Conservation (phyloP, 2,113 vertebrate species). For the Cyphomyrus discorhynchus region DNA sequence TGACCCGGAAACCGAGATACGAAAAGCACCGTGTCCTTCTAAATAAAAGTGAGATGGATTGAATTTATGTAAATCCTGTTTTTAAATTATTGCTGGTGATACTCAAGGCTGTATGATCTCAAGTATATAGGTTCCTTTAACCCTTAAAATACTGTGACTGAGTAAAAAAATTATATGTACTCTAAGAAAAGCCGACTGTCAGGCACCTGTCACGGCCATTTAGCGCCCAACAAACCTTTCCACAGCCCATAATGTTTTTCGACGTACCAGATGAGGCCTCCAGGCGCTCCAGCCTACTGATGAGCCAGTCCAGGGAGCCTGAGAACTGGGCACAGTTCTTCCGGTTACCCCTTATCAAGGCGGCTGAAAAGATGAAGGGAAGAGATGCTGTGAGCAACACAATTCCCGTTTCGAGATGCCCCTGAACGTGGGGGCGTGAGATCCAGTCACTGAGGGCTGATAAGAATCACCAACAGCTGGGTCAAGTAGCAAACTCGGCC, state of each 20-base stretch:
- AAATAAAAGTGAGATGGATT: neutral
- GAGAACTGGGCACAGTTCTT: constrained; percentile 98
- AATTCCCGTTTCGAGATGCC: neutral
- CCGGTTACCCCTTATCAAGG: constrained; percentile 91
- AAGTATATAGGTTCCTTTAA: neutral
- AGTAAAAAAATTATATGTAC: neutral
- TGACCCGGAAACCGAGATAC: neutral
- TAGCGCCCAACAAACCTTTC: neutral
- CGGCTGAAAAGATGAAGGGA: constrained; percentile 58
- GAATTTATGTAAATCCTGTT: neutral
- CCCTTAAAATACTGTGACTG: neutral
- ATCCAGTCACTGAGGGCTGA: neutral
- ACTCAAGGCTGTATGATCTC: neutral
- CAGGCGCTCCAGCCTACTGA: constrained; percentile 87
- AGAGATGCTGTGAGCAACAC: neutral
- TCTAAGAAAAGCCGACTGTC: neutral
- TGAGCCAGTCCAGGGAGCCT: constrained; percentile 88
- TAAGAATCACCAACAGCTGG: neutral
- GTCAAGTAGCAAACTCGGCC: neutral
- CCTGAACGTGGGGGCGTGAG: neutral
- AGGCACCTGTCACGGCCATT: neutral
- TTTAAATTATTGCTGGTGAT: neutral
- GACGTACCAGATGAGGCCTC: constrained; percentile 89
- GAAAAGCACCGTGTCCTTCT: neutral
- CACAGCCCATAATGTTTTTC: neutral